Conservation (phyloP, 2,797 vertebrate species). For the Uromys caudimaculatus region DNA sequence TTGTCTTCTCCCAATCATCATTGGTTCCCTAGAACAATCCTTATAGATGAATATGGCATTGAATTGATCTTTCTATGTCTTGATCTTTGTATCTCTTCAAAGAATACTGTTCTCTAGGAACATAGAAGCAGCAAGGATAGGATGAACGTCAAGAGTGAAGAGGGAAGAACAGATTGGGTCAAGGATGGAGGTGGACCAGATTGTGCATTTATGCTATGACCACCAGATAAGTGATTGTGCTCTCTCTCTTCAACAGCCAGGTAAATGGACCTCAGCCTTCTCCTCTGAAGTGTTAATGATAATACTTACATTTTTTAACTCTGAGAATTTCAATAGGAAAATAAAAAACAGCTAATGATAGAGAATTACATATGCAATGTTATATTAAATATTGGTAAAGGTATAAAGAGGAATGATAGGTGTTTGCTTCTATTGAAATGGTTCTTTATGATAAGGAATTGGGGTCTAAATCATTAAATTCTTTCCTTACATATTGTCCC, state of each 20-base stretch:
- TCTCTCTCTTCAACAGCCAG: neutral
- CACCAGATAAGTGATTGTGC: accelerated
- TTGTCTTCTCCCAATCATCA: neutral
- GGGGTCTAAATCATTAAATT: neutral
- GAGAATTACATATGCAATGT: neutral
- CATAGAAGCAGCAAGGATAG: neutral
- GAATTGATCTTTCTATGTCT: neutral
- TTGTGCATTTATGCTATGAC: neutral
- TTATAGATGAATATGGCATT: neutral
- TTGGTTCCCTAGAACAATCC: neutral
- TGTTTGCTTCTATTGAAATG: neutral
- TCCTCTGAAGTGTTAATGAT: neutral
- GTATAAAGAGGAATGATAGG: neutral
- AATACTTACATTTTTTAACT: neutral
- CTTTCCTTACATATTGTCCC: neutral
- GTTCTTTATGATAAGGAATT: neutral
- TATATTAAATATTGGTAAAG: neutral
- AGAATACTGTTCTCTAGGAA: neutral
- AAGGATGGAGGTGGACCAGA: accelerated
- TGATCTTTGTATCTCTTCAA: neutral
- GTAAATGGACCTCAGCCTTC: accelerated
- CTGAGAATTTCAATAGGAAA: neutral
- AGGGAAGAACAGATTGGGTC: neutral
- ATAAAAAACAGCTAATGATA: neutral
- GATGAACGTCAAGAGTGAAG: neutral